Conservation (phyloP, 2,888 invertebrate genomes). For the Aspidiotus rigidus region DNA sequence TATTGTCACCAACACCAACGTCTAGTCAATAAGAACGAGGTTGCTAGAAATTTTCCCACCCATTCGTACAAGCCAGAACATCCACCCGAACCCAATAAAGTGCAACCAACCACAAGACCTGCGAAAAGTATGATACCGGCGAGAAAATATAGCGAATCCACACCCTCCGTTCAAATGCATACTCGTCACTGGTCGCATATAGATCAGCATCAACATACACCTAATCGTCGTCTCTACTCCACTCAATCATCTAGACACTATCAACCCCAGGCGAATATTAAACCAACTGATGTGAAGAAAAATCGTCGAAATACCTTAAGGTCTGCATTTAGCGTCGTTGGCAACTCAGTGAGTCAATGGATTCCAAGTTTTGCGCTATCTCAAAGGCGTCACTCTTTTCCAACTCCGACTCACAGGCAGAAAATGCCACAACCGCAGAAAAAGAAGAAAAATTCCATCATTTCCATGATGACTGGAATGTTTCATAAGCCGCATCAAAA, state of each 20-base stretch:
- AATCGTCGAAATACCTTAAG: conserved; percentile 60
- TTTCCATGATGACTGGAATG: conserved; percentile 74
- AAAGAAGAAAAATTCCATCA: conserved; percentile 70
- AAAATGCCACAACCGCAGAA: conserved; percentile 37
- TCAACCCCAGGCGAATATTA: background rate
- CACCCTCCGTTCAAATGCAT: conserved; percentile 50
- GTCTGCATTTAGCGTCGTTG: conserved; percentile 57
- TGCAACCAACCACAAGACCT: conserved; percentile 1
- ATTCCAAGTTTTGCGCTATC: conserved; percentile 69
- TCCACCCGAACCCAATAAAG: background rate
- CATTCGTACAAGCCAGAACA: conserved; percentile 9
- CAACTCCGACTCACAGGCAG: conserved; percentile 50
- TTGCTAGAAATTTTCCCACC: conserved; percentile 5
- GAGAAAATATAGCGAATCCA: conserved; percentile 7
- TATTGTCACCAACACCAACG: background rate
- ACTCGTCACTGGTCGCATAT: background rate
- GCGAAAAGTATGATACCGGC: background rate
- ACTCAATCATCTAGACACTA: background rate
- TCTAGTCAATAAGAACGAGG: background rate
- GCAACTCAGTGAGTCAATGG: conserved; percentile 61
- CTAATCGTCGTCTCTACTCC: background rate
- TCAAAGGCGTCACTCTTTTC: conserved; percentile 70
- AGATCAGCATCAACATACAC: background rate
- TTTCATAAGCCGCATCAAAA: conserved; percentile 59
- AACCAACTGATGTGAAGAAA: conserved; percentile 49